phyloP scores from a whole-genome alignment of 92 coral and sea anemone genomes.

The Ricordea florida region DNA sequence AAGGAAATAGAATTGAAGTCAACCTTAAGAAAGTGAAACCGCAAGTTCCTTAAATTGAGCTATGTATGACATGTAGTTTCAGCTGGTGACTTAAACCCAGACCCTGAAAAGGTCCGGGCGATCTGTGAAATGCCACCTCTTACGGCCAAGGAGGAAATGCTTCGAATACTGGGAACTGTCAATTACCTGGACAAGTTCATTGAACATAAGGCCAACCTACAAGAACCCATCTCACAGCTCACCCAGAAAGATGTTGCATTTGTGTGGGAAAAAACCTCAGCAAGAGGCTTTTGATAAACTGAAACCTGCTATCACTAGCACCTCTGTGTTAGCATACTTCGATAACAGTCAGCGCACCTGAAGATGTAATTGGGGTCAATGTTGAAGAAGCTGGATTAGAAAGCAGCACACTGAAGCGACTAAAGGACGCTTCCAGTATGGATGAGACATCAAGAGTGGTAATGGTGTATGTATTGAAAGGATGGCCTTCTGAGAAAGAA shows the following conservation, averaged over 20 bases:
- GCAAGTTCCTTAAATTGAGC: slow-evolving; percentile 7
- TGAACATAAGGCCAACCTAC: slow-evolving; percentile 11
- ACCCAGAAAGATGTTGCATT: slow-evolving; percentile 12
- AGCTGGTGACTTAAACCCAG: slow-evolving; percentile 11
- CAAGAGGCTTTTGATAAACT: slow-evolving; percentile 14
- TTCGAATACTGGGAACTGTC: slow-evolving; percentile 8
- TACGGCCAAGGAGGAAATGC: slow-evolving; percentile 28
- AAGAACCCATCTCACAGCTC: slow-evolving; percentile 3
- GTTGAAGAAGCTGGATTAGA: slow-evolving; percentile 22
- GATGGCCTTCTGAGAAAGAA: slow-evolving; percentile 40
- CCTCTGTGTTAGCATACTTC: slow-evolving; percentile 26
- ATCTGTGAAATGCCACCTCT: slow-evolving; percentile 28
- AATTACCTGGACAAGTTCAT: slow-evolving; percentile 27
- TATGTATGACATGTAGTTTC: slow-evolving; percentile 16
- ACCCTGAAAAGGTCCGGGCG: slow-evolving; percentile 9
- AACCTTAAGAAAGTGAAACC: slow-evolving; percentile 13
- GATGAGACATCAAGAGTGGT: slow-evolving; percentile 51
- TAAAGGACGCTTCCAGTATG: slow-evolving; percentile 10
- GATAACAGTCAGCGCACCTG: slow-evolving; percentile 14
- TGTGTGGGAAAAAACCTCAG: slow-evolving; percentile 4
- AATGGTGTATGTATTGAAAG: slow-evolving; percentile 43
- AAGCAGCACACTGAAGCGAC: slow-evolving; percentile 2
- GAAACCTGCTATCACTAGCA: slow-evolving; percentile 3
- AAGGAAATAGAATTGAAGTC: slow-evolving; percentile 30
- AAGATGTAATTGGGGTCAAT: slow-evolving; percentile 41